Conservation (phyloP, 2,888 invertebrate genomes). For the Tetanocera ferruginea region DNA sequence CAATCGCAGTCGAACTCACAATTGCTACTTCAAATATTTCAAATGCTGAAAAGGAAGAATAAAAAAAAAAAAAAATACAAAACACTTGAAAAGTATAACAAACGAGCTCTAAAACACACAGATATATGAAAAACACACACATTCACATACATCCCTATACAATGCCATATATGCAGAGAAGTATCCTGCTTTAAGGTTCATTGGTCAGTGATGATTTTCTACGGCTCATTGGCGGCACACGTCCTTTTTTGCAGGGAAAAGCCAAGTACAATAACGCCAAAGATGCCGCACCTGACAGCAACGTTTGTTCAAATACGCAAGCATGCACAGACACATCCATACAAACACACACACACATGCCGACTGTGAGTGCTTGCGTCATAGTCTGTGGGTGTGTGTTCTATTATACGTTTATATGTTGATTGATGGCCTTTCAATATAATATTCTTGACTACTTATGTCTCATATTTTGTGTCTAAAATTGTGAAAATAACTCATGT, state of each 20-base stretch:
- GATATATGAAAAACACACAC: not conserved
- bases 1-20: not conserved
- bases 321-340: too few relatives aligned
- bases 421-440: conserved; percentile 41
- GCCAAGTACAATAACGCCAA: not conserved
- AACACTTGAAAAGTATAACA: not conserved
- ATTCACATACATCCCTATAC: not conserved
- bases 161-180: not conserved
- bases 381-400: not conserved
- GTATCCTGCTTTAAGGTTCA: not conserved
- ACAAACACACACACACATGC: too few relatives aligned
- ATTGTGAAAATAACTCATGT: not conserved
- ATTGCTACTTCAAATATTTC: not conserved
- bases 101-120: not conserved
- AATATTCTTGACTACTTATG: conserved; percentile 38
- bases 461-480: conserved; percentile 1
- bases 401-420: not conserved
- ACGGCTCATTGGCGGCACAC: not conserved
- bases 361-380: too few relatives aligned
- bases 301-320: too few relatives aligned
- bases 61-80: not conserved
- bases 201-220: not conserved
- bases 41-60: not conserved
- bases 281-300: not conserved
- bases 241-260: not conserved